Percentiles rank a stretch among this genome's conserved stretches.
These are phyloP conservation scores for Coregonus suidteri DNA, from an alignment of 2,797 vertebrate genomes.

Conservation along the genomic window DNA sequence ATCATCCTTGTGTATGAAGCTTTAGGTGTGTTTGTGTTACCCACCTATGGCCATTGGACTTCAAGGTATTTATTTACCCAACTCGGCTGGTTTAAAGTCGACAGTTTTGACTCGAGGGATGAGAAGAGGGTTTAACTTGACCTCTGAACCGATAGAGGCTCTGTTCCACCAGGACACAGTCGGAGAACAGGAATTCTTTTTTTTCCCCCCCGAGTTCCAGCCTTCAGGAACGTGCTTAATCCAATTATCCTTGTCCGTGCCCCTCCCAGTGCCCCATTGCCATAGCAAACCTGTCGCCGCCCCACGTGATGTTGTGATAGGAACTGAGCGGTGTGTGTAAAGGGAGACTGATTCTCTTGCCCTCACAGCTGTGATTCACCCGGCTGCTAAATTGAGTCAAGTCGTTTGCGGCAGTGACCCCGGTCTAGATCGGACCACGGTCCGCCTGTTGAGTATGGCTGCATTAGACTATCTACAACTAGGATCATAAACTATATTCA, in stretches of 20 bases:
- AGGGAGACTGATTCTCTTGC: slow-evolving; percentile 38
- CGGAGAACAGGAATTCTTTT: not conserved
- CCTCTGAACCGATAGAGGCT: not conserved
- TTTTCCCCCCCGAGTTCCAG: not conserved
- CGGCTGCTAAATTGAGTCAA: slow-evolving; percentile 28
- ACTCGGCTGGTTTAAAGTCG: not conserved
- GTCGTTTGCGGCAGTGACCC: not conserved
- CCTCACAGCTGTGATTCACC: slow-evolving; percentile 31
- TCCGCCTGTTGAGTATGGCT: too few species aligned
- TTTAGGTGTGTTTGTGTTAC: not conserved
- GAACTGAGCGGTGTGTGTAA: slow-evolving; percentile 33
- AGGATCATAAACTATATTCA: too few species aligned
- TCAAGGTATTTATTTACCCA: not conserved
- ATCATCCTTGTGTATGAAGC: not conserved
- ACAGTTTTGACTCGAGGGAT: too few species aligned
- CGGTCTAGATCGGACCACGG: too few species aligned
- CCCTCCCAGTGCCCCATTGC: not conserved
- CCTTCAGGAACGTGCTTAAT: not conserved
- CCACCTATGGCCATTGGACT: not conserved
- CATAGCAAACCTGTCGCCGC: not conserved
- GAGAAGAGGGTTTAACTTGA: not conserved
- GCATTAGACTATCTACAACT: too few species aligned
- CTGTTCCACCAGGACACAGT: not conserved
- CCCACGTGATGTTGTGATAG: slow-evolving; percentile 9
- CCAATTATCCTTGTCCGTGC: not conserved